phyloP scores from a whole-genome alignment of 2,797 vertebrate genomes.

The Centropyge bicolor region DNA sequence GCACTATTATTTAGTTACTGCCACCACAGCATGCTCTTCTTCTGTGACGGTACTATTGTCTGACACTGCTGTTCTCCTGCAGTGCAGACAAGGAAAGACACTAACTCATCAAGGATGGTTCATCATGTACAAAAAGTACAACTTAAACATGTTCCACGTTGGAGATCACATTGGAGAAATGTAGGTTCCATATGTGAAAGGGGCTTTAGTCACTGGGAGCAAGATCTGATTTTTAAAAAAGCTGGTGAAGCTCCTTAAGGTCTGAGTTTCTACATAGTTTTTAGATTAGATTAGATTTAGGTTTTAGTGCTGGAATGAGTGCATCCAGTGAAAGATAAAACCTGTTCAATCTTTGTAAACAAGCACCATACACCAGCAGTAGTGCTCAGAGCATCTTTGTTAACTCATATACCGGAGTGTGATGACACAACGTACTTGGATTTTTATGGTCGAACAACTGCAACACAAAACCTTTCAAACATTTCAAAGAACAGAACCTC shows the following conservation, averaged over 20 bases:
- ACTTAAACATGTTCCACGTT: background rate
- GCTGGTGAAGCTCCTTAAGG: too few species aligned
- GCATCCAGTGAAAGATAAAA: background rate
- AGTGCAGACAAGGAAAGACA: background rate
- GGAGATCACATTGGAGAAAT: background rate
- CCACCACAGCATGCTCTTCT: too few species aligned
- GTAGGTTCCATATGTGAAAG: background rate
- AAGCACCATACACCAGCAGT: background rate
- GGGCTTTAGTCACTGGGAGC: background rate
- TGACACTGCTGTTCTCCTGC: background rate
- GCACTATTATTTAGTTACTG: background rate
- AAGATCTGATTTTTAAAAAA: background rate
- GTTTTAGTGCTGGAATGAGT: background rate
- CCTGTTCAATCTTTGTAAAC: constrained; percentile 3
- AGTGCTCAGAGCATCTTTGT: background rate
- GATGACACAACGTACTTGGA: background rate
- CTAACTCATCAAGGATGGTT: background rate
- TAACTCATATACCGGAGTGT: background rate
- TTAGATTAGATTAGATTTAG: too few species aligned
- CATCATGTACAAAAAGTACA: background rate
- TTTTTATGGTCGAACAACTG: background rate
- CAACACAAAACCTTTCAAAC: background rate
- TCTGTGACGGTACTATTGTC: background rate
- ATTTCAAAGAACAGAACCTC: background rate
- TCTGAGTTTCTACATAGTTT: too few species aligned